phyloP scores from a whole-genome alignment of 92 coral and sea anemone species.

The Metridium senile region DNA sequence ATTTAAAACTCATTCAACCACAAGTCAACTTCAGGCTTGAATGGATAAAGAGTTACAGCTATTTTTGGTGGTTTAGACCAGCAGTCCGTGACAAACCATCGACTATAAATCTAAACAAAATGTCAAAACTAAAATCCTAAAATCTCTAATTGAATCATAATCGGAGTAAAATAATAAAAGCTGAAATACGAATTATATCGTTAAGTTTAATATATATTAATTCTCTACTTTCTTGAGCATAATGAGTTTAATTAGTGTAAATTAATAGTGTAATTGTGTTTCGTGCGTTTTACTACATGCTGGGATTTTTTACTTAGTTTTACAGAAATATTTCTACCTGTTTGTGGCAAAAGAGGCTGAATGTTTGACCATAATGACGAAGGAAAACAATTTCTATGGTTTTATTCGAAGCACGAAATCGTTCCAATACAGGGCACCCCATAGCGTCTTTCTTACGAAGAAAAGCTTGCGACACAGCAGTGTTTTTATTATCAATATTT shows the following conservation, averaged over 20 bases:
- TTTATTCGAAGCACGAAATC: background rate
- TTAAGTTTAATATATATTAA: background rate
- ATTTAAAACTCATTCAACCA: background rate
- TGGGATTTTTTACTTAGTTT: background rate
- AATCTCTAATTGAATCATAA: background rate
- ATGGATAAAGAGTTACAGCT: constrained; percentile 3
- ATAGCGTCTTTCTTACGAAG: background rate
- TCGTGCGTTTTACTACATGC: background rate
- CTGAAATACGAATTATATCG: background rate
- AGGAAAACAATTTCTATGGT: background rate
- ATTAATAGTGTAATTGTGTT: no score
- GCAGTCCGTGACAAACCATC: constrained; percentile 13
- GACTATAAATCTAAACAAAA: constrained; percentile 6
- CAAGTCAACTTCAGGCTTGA: background rate
- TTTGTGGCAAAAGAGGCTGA: background rate
- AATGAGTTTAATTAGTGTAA: background rate
- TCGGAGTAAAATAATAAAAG: background rate
- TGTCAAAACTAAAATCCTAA: background rate
- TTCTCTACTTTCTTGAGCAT: background rate
- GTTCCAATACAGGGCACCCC: background rate
- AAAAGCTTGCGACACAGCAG: background rate
- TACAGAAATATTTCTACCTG: background rate
- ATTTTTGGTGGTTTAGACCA: constrained; percentile 20
- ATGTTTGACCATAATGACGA: background rate
- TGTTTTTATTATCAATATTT: background rate